Evolutionary conservation across 1,140 invertebrate genomes (phyloP).

Genomic region (Drosophila melanogaster): DNA sequence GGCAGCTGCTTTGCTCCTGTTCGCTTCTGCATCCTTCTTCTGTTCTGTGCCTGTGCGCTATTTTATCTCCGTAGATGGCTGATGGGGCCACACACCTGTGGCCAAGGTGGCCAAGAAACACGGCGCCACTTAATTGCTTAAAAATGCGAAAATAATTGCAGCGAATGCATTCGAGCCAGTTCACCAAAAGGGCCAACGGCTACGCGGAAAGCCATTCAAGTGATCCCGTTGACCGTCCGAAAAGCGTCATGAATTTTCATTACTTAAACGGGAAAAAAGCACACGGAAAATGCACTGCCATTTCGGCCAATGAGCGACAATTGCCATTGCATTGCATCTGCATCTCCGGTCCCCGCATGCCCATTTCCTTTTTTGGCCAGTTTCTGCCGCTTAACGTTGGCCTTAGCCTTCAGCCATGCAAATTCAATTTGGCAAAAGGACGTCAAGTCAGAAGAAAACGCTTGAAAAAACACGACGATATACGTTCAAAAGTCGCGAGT

Average conservation of each 20-base stretch:
- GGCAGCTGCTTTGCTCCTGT: conserved; percentile 35
- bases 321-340: conserved; percentile 39
- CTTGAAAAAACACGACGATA: conserved; percentile 51
- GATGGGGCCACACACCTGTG: conserved; percentile 63
- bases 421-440: conserved; percentile 71
- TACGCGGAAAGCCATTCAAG: conserved; percentile 19
- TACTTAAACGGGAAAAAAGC: conserved; percentile 49
- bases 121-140: conserved; percentile 66
- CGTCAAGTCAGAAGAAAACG: conserved; percentile 37
- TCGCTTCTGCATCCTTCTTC: not conserved
- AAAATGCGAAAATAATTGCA: conserved; percentile 79
- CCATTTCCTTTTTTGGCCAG: conserved; percentile 19
- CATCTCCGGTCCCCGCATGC: conserved; percentile 6
- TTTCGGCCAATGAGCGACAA: conserved; percentile 62
- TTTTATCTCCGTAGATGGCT: conserved; percentile 50
- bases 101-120: conserved; percentile 24
- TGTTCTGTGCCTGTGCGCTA: not conserved
- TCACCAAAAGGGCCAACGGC: conserved; percentile 7
- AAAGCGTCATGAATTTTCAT: conserved; percentile 66
- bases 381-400: conserved; percentile 44
- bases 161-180: conserved; percentile 41
- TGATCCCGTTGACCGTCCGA: conserved; percentile 1
- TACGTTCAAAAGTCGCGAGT: conserved; percentile 72
- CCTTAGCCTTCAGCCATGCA: conserved; percentile 70
- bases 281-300: conserved; percentile 49